Evolutionary conservation across 2,113 vertebrate genomes (phyloP), one percentile per base, ranked within the genome.

Genomic region (Heterotilapia buettikoferi): DNA sequence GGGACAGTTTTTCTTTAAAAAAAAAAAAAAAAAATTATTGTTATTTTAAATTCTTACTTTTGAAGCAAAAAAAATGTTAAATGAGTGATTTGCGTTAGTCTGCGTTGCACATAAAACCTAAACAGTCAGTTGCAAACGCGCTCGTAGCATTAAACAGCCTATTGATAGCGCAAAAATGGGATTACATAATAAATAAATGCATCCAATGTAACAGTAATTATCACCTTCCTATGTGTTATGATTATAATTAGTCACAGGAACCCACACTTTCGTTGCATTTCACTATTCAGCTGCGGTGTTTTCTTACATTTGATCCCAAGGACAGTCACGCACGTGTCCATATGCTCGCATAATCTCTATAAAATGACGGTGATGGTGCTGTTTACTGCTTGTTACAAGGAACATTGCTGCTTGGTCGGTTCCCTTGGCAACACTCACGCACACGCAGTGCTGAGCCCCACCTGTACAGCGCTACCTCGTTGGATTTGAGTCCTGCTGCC

Each of bases 391-490:
- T 90, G 91, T 89, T 90, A 89, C 84, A 89, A 83, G 91, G 92
- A 86, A 86, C 88, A 89, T 89, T 92, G 93, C 92, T 86, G 92
- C 90, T 95, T 93, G 91, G 85, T 90, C 86, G 92, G 95, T 96
- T 97, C 93, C 95, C 96, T 86, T 95, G 94, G 96, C 94, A 97
- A 97, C 96, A 63, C 87, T 57, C 63, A 93, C 92, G 88, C 90
- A 91, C 85, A 73, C 92, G 86, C 90, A 82, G 85, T 33, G 78
- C 84, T 43, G 78, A 89, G 91, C 84, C 91, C 86, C 92, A 94
- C 93, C 92, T 94, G 93, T 84, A 73, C 84, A 87, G 45, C 85
- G 12, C 80, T 36, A 79, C 61, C 84, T 90, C 88, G 83, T 21
- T 61, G 90, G 86, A 87, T 82, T 13, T 45, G 87, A 71, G 84